Evolutionary conservation across 2,113 vertebrate species (phyloP).

Genomic region (Phocoena phocoena): DNA sequence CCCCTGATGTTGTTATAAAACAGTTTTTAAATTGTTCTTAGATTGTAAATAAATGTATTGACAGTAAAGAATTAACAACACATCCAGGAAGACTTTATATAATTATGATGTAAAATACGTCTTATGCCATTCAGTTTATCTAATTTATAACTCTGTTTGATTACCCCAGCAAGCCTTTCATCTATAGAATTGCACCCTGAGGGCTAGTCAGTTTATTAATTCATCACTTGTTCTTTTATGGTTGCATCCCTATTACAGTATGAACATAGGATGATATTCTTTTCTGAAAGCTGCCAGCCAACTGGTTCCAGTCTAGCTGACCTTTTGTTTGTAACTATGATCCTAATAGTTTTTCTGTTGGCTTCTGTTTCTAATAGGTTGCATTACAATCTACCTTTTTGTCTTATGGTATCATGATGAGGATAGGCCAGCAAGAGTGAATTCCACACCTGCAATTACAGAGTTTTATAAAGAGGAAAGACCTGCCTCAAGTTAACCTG

Average conservation of each 20-base stretch:
- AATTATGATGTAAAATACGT: slow-evolving; percentile 81
- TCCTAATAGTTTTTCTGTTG: slow-evolving; percentile 83
- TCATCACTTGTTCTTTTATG: slow-evolving; percentile 88
- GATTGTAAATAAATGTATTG: slow-evolving; percentile 82
- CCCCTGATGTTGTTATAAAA: slow-evolving; percentile 79
- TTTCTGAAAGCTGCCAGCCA: slow-evolving; percentile 85
- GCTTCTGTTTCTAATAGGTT: slow-evolving; percentile 74
- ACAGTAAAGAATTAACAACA: slow-evolving; percentile 81
- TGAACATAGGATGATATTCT: slow-evolving; percentile 85
- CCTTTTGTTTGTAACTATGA: slow-evolving; percentile 89
- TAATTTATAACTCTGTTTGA: slow-evolving; percentile 89
- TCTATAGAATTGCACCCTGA: slow-evolving; percentile 88
- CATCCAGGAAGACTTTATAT: slow-evolving; percentile 83
- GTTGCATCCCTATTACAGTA: slow-evolving; percentile 83
- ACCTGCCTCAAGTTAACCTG: slow-evolving; percentile 93
- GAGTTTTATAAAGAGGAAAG: slow-evolving; percentile 84
- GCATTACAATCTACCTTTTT: slow-evolving; percentile 72
- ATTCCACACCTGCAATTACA: slow-evolving; percentile 87
- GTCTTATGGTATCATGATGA: slow-evolving; percentile 84
- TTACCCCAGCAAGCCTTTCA: slow-evolving; percentile 86
- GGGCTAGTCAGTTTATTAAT: slow-evolving; percentile 93
- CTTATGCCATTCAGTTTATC: slow-evolving; percentile 79
- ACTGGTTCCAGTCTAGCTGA: slow-evolving; percentile 89
- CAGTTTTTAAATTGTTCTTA: slow-evolving; percentile 73
- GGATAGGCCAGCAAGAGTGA: slow-evolving; percentile 81